A percentile compares a stretch with the other conserved stretches of the same genome.
These are phyloP conservation scores for Epinotia bilunana DNA, from an alignment of 2,888 invertebrate genomes.

Conservation along the genomic window DNA sequence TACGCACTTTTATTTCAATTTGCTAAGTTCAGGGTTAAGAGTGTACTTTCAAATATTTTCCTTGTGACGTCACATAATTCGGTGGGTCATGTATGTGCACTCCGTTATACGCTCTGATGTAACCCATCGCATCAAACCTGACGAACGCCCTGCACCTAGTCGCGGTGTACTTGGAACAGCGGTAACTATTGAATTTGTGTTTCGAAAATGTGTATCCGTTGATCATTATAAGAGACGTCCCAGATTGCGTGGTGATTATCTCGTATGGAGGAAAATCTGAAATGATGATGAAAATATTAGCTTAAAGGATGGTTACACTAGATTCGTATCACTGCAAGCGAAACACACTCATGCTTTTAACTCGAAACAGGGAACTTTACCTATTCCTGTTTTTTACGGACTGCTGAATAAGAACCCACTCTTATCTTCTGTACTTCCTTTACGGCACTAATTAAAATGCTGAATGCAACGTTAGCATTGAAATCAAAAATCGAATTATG, in stretches of 20 bases:
- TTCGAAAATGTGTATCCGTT: constrained; percentile 19
- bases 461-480: too few relatives aligned
- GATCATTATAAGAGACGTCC: constrained; percentile 7
- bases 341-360: constrained; percentile 1
- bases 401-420: too few relatives aligned
- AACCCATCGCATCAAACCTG: constrained; percentile 4
- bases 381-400: too few relatives aligned
- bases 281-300: neutral
- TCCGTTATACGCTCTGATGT: neutral
- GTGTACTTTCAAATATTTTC: constrained; percentile 19
- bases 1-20: too few relatives aligned
- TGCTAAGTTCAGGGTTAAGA: neutral
- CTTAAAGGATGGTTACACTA: neutral
- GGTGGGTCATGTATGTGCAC: constrained; percentile 13
- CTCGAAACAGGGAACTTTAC: neutral
- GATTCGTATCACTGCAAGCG: neutral
- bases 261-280: constrained; percentile 12
- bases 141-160: constrained; percentile 18
- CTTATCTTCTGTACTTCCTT: too few relatives aligned
- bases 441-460: too few relatives aligned
- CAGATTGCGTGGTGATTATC: constrained; percentile 15
- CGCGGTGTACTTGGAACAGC: constrained; percentile 18
- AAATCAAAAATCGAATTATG: too few relatives aligned
- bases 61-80: constrained; percentile 9
- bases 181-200: constrained; percentile 11